Conservation (phyloP, 2,888 invertebrate species). For the Nephrocerus scutellatus region DNA sequence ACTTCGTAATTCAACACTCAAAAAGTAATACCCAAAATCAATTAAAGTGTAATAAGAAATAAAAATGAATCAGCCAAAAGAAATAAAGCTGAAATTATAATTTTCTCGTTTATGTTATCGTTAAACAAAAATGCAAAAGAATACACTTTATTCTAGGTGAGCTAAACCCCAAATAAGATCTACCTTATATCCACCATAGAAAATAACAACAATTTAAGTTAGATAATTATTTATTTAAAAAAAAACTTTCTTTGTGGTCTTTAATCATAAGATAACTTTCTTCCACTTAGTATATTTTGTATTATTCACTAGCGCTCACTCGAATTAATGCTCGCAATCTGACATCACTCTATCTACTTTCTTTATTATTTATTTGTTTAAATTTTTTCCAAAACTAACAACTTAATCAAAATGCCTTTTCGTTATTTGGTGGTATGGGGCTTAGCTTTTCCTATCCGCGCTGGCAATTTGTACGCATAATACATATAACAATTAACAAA, state of each 20-base stretch:
- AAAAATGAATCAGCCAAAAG: constrained; percentile 26
- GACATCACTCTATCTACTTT: too few species aligned
- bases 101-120: constrained; percentile 8
- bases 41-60: constrained; percentile 25
- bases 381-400: constrained; percentile 2
- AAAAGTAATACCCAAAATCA: constrained; percentile 22
- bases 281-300: too few species aligned
- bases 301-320: too few species aligned
- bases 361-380: constrained; percentile 11
- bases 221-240: neutral
- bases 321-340: too few species aligned
- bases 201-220: constrained; percentile 21
- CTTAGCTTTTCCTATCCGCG: constrained; percentile 33
- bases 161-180: constrained; percentile 46
- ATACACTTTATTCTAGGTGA: constrained; percentile 38
- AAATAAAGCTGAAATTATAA: neutral
- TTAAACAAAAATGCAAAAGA: constrained; percentile 13
- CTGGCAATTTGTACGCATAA: neutral
- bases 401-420: too few species aligned
- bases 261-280: neutral
- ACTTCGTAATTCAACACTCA: too few species aligned
- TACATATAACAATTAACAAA: constrained; percentile 8
- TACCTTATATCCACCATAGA: constrained; percentile 14
- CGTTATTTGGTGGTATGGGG: constrained; percentile 42
- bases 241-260: neutral